Evolutionary conservation across 2,113 vertebrate species (phyloP).

Genomic region (Cricetomys ansorgei): DNA sequence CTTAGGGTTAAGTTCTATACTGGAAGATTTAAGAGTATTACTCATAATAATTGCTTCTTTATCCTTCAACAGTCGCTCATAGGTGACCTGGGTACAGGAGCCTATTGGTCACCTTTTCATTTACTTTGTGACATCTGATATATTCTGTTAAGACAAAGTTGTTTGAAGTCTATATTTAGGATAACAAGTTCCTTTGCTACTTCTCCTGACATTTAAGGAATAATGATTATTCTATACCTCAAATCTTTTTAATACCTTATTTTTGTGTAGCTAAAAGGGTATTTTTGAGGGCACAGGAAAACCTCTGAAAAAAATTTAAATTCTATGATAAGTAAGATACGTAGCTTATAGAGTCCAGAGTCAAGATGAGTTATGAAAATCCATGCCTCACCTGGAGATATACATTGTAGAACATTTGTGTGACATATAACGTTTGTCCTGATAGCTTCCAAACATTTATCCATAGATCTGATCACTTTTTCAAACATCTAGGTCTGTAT

Average conservation of each 20-base stretch:
- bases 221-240: background rate
- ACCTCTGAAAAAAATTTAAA: background rate
- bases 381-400: background rate
- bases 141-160: background rate
- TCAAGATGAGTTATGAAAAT: background rate
- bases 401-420: background rate
- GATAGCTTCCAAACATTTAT: background rate
- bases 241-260: background rate
- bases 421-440: background rate
- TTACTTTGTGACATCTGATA: background rate
- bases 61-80: background rate
- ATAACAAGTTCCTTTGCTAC: background rate
- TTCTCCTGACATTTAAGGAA: background rate
- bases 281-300: slow-evolving; percentile 35
- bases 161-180: background rate
- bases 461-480: background rate
- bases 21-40: background rate
- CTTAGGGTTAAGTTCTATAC: background rate
- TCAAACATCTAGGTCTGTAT: background rate
- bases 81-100: background rate
- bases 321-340: background rate
- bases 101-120: background rate
- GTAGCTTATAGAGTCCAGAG: background rate
- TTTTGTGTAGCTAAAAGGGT: slow-evolving; percentile 16
- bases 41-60: background rate